phyloP scores from a whole-genome alignment of 2,113 vertebrate genomes.

The Australoheros scitulus region DNA sequence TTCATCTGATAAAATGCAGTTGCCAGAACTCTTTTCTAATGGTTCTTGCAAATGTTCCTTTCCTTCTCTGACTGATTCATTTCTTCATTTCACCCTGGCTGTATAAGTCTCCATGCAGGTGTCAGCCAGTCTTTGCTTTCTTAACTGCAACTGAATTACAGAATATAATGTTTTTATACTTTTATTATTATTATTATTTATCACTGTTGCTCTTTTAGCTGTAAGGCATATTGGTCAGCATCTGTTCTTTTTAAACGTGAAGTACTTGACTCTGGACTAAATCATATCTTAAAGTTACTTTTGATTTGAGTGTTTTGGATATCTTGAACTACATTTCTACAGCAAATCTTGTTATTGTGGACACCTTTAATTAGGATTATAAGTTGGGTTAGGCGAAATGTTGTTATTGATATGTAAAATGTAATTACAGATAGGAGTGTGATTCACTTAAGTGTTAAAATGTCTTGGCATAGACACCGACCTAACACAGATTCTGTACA shows the following conservation, averaged over 20 bases:
- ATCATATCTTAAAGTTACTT: too few relatives aligned
- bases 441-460: not conserved
- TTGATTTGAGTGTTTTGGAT: too few relatives aligned
- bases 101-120: not conserved
- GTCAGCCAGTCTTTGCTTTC: not conserved
- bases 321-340: not conserved
- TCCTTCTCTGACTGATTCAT: not conserved
- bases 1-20: not conserved
- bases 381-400: not conserved
- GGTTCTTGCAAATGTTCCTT: not conserved
- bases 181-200: not conserved
- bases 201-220: not conserved
- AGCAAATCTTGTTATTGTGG: rapidly evolving
- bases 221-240: not conserved
- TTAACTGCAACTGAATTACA: not conserved
- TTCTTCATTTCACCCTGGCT: not conserved
- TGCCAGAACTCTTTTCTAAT: not conserved
- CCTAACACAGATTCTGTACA: not conserved
- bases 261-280: not conserved
- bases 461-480: not conserved
- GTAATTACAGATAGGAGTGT: not conserved
- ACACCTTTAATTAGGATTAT: not conserved
- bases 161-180: not conserved
- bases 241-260: not conserved
- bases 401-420: not conserved